These are phyloP conservation scores for Erethizon dorsatum DNA, from an alignment of 2,797 vertebrate genomes.

Conservation along the genomic window DNA sequence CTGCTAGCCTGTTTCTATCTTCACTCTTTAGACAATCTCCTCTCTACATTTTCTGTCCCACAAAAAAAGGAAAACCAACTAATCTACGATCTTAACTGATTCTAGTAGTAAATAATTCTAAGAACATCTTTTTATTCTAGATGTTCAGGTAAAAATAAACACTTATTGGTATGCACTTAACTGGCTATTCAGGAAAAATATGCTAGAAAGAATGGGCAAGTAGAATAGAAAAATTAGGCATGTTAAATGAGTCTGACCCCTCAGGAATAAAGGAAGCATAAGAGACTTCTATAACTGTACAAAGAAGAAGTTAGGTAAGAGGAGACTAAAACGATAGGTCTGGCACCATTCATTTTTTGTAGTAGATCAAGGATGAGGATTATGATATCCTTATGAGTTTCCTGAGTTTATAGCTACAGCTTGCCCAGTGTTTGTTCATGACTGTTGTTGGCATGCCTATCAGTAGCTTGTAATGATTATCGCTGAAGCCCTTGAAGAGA, in stretches of 20 bases:
- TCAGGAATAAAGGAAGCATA: neutral
- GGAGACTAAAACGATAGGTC: neutral
- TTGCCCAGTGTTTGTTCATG: neutral
- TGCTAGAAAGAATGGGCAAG: neutral
- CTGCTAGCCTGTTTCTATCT: neutral
- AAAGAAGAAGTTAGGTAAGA: neutral
- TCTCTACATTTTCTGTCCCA: slow-evolving; percentile 13
- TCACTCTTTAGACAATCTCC: neutral
- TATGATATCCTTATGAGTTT: neutral
- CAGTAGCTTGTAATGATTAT: neutral
- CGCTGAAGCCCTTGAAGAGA: neutral
- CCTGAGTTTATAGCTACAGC: neutral
- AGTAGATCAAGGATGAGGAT: neutral
- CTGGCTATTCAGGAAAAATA: neutral
- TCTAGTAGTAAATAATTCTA: neutral
- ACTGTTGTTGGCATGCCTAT: neutral
- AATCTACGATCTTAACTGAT: neutral
- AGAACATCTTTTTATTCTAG: neutral
- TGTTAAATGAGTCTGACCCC: neutral
- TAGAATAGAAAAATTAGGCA: neutral
- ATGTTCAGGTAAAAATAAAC: neutral
- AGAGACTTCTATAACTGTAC: neutral
- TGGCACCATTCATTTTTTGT: neutral
- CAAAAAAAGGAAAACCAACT: neutral
- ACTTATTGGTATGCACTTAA: neutral